These are phyloP conservation scores for Papilio elwesi DNA, from an alignment of 2,888 invertebrate species.

Conservation along the genomic window DNA sequence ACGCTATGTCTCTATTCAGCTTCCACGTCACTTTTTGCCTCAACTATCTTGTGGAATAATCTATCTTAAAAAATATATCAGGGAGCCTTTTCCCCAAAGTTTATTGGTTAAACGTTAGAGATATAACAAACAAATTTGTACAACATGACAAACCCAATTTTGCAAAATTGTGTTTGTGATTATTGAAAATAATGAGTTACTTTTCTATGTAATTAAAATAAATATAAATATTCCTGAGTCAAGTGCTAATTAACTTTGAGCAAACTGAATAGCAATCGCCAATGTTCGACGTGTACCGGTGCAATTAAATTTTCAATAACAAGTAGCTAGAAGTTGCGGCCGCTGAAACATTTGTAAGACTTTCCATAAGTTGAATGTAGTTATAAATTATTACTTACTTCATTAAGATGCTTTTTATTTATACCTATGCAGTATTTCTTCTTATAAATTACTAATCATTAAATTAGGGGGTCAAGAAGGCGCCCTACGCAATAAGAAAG, in stretches of 20 bases:
- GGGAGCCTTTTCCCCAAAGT: no score
- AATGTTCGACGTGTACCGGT: constrained; percentile 29
- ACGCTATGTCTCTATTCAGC: no score
- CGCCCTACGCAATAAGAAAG: no score
- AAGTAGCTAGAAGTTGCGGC: constrained; percentile 22
- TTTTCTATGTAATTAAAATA: constrained; percentile 39
- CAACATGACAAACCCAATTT: no score
- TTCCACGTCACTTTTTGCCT: no score
- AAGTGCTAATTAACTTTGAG: constrained; percentile 11
- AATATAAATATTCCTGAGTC: constrained; percentile 44
- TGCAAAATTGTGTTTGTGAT: no score
- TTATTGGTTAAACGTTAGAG: no score
- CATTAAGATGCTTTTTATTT: not conserved
- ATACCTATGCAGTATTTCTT: not conserved
- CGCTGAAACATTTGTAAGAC: constrained; percentile 19
- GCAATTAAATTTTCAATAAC: constrained; percentile 37
- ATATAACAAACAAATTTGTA: no score
- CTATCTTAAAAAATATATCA: no score
- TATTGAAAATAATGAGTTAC: no score
- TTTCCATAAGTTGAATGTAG: constrained; percentile 23
- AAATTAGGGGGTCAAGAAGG: no score
- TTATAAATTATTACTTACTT: constrained; percentile 26
- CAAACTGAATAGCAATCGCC: constrained; percentile 2
- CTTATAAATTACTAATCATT: not conserved
- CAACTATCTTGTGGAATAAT: no score